Evolutionary conservation across 2,113 vertebrate genomes (phyloP).

Genomic region (Synodontis membranacea): DNA sequence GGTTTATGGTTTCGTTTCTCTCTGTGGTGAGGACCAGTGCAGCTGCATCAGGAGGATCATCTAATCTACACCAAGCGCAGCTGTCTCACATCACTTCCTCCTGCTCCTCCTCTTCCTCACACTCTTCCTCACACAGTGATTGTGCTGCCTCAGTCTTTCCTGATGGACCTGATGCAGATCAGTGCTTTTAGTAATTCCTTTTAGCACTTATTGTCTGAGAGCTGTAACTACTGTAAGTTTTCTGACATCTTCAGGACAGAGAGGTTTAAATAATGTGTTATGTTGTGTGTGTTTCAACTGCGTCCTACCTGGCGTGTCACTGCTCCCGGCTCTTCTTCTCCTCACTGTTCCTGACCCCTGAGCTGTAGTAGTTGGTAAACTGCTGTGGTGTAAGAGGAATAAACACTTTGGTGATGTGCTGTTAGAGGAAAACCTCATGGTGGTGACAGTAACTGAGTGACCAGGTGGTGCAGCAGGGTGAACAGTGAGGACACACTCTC

Average conservation of each 20-base stretch:
- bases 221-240: too few species aligned
- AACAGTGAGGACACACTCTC: conserved; percentile 71
- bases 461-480: conserved; percentile 62
- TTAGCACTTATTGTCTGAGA: background rate
- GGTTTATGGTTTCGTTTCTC: background rate
- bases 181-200: background rate
- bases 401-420: background rate
- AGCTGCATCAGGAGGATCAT: background rate
- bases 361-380: background rate
- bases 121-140: conserved; percentile 12
- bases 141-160: background rate
- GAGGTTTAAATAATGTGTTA: background rate
- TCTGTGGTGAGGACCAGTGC: background rate
- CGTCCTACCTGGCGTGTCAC: background rate
- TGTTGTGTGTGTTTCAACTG: background rate
- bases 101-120: background rate
- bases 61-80: background rate
- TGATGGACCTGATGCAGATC: background rate
- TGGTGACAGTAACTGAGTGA: background rate
- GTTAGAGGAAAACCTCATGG: background rate
- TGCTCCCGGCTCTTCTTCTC: background rate
- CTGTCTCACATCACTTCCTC: background rate
- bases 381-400: background rate
- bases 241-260: too few species aligned
- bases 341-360: background rate